Percentiles rank a stretch among this genome's conserved stretches.
Evolutionary conservation across 2,797 vertebrate genomes (phyloP).

Genomic region (Tauraco hartlaubi): DNA sequence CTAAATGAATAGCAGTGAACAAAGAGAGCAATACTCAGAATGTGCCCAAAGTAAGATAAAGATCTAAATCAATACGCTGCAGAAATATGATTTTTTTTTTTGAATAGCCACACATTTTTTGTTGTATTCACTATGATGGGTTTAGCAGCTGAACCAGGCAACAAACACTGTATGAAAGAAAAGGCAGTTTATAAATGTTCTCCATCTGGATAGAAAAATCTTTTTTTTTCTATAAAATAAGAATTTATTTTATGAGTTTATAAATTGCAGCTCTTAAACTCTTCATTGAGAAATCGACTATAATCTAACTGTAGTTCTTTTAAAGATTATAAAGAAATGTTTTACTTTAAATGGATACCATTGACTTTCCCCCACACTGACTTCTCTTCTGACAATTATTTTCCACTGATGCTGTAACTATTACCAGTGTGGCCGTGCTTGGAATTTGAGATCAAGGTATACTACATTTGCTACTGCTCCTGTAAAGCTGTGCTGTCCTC

Average conservation of each 20-base stretch:
- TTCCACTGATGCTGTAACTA: conserved; percentile 15
- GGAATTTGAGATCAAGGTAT: background rate
- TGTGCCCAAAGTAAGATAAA: background rate
- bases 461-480: background rate
- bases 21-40: background rate
- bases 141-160: background rate
- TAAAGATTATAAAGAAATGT: conserved; percentile 19
- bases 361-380: background rate
- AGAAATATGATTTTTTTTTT: background rate
- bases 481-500: conserved; percentile 47
- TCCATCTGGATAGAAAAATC: background rate
- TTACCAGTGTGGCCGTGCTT: background rate
- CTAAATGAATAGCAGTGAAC: background rate
- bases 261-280: conserved; percentile 2
- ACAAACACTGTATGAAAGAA: background rate
- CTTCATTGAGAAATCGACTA: background rate
- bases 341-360: background rate
- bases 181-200: background rate
- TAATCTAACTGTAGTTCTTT: background rate
- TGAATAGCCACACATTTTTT: background rate
- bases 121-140: background rate
- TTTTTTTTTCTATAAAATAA: conserved; percentile 5
- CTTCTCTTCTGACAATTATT: conserved; percentile 33
- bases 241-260: conserved; percentile 7
- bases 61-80: background rate